Base-by-base conservation (phyloP, 2,797 vertebrate species). In the Erethizon dorsatum region DNA sequence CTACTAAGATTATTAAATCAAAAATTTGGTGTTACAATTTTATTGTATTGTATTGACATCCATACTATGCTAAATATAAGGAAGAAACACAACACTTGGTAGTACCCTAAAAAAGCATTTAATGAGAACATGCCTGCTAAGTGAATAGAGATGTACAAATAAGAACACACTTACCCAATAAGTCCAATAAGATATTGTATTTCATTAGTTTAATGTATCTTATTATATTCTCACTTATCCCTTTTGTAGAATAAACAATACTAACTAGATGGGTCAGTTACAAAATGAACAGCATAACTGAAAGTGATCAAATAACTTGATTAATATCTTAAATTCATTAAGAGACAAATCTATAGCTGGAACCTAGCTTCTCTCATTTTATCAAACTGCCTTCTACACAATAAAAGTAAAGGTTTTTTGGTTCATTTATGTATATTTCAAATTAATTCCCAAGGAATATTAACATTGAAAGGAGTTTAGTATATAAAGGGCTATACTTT, bases 1-100 rank as follows among this genome's bases (percentile, higher is more conserved):
- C 67, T 22, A 90, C 47, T 67, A 92, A 41, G 37, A 80, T 71
- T 33, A 83, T 63, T 84, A 90, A 80, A 50, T 83, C 56, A 79
- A 73, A 37, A 93, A 52, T 11, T 63, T 37, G 17, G 1, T 79
- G n/a, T 67, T 47, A 54, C 26, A 90, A 26, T 63, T 50, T 63
- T 88, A 67, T 24, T 85, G 47, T 73, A 24, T 37, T 41, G 37
- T 41, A 9, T 65, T 80, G 6, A 75, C 1, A 31, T 91, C 6
- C 71, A 13, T 37, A 50, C 37, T 79, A 31, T 26, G 22, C 22
- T 87, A 90, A 56, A 11, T 88, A 52, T 59, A 56, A 77, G 47
- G n/a, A 80, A 96, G 69, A 87, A 80, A 50, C 52, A 6, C 75
- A 95, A 85, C 47, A 59, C 17, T 71, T 89, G 45, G 1, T 50